phyloP scores from a whole-genome alignment of 2,888 invertebrate genomes.

The Harpagoxenus sublaevis region DNA sequence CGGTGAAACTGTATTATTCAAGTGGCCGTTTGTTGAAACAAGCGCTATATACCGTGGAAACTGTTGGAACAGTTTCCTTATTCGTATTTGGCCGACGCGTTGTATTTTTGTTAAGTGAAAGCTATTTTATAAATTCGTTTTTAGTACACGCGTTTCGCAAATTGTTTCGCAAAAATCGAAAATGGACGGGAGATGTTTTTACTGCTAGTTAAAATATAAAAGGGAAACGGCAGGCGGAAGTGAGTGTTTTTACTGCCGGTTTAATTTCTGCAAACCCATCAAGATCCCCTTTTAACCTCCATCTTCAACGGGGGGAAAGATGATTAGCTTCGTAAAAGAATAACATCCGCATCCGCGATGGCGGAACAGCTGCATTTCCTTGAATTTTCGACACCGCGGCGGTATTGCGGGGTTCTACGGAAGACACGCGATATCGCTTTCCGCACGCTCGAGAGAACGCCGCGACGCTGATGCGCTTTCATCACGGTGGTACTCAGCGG shows the following conservation, averaged over 20 bases:
- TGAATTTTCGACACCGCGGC: slow-evolving; percentile 44
- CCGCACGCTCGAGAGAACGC: slow-evolving; percentile 55
- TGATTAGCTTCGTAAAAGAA: slow-evolving; percentile 49
- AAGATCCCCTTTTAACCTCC: slow-evolving; percentile 6
- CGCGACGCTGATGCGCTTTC: slow-evolving; percentile 63
- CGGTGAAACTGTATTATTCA: slow-evolving; percentile 41
- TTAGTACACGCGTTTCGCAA: background rate
- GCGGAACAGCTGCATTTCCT: slow-evolving; percentile 20
- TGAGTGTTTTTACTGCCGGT: background rate
- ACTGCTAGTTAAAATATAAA: slow-evolving; percentile 4
- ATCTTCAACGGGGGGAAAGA: slow-evolving; percentile 7
- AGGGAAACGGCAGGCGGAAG: background rate
- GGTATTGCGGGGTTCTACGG: slow-evolving; percentile 3
- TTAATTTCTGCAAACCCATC: slow-evolving; percentile 24
- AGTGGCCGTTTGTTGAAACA: slow-evolving; percentile 48
- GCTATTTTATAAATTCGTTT: slow-evolving; percentile 14
- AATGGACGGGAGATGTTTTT: slow-evolving; percentile 17
- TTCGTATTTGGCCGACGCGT: background rate
- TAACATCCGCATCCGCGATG: slow-evolving; percentile 26
- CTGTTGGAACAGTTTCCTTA: slow-evolving; percentile 24
- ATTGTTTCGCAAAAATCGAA: background rate
- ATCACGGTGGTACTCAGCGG: slow-evolving; percentile 60
- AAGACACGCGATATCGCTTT: slow-evolving; percentile 61
- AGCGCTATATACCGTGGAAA: slow-evolving; percentile 2
- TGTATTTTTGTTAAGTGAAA: slow-evolving; percentile 26